phyloP scores from a whole-genome alignment of 2,888 invertebrate species.

The Standfussiana lucernea region DNA sequence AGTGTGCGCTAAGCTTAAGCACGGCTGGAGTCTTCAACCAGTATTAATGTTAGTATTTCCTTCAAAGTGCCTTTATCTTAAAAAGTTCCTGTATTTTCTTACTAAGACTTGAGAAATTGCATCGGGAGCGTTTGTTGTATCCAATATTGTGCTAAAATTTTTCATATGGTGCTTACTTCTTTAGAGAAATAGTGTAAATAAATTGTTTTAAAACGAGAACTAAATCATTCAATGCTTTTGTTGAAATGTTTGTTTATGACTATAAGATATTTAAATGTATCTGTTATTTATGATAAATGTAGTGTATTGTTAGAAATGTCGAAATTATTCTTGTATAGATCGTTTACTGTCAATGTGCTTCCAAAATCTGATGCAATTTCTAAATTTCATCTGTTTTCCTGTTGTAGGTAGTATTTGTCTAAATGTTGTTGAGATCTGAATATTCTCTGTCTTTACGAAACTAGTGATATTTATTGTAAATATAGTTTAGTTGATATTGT shows the following conservation, averaged over 20 bases:
- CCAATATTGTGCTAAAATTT: constrained; percentile 25
- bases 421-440: constrained; percentile 65
- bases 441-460: constrained; percentile 51
- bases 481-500: constrained; percentile 50
- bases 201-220: constrained; percentile 12
- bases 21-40: constrained; percentile 60
- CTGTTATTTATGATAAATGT: constrained; percentile 35
- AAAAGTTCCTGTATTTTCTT: constrained; percentile 73
- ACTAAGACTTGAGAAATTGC: constrained; percentile 66
- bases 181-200: constrained; percentile 38
- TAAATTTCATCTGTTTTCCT: constrained; percentile 39
- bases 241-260: constrained; percentile 46
- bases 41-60: constrained; percentile 72
- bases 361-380: constrained; percentile 57
- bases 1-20: constrained; percentile 53
- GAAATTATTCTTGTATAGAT: constrained; percentile 30
- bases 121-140: constrained; percentile 32
- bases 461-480: constrained; percentile 70
- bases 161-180: constrained; percentile 56
- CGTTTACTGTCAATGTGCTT: constrained; percentile 41
- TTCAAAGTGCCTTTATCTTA: constrained; percentile 67
- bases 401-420: constrained; percentile 48
- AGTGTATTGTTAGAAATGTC: constrained; percentile 11
- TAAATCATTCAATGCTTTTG: constrained; percentile 44
- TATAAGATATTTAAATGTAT: constrained; percentile 34